These are phyloP conservation scores for Lasioglossum leucozonium DNA, from an alignment of 2,888 invertebrate genomes.

Conservation along the genomic window DNA sequence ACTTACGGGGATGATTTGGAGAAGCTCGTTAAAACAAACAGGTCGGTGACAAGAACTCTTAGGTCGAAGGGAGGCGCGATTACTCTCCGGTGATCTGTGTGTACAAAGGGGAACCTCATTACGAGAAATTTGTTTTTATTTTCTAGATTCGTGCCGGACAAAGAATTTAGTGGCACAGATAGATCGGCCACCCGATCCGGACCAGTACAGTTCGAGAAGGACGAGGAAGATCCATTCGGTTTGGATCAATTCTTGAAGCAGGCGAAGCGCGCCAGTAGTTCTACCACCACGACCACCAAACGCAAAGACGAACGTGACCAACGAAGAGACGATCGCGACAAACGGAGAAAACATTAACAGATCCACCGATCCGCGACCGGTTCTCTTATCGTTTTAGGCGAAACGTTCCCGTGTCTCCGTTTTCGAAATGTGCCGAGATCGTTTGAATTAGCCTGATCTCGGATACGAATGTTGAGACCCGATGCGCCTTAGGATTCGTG, in stretches of 20 bases:
- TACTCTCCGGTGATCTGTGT: not conserved
- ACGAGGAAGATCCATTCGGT: slow-evolving; percentile 97
- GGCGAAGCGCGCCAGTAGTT: slow-evolving; percentile 94
- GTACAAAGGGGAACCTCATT: not conserved
- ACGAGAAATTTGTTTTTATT: slow-evolving; percentile 48
- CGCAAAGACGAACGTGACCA: slow-evolving; percentile 86
- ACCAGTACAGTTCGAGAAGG: slow-evolving; percentile 97
- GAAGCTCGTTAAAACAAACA: slow-evolving; percentile 93
- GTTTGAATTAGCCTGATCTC: slow-evolving; percentile 9
- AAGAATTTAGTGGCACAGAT: slow-evolving; percentile 97
- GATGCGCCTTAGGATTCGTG: slow-evolving; percentile 5
- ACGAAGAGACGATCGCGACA: slow-evolving; percentile 81
- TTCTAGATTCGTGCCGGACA: slow-evolving; percentile 97
- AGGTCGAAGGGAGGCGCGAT: too few species aligned
- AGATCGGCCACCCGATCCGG: slow-evolving; percentile 91
- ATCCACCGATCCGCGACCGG: not conserved
- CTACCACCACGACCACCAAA: slow-evolving; percentile 85
- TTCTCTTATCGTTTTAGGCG: slow-evolving; percentile 26
- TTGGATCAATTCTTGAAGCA: slow-evolving; percentile 99
- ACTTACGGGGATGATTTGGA: slow-evolving; percentile 96
- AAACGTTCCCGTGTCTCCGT: not conserved
- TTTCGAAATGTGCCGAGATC: not conserved
- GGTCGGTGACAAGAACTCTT: slow-evolving; percentile 85
- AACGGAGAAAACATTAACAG: slow-evolving; percentile 79
- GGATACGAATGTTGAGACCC: not conserved